Base-by-base conservation (phyloP, 2,797 vertebrate species). In the Dermochelys coriacea region DNA sequence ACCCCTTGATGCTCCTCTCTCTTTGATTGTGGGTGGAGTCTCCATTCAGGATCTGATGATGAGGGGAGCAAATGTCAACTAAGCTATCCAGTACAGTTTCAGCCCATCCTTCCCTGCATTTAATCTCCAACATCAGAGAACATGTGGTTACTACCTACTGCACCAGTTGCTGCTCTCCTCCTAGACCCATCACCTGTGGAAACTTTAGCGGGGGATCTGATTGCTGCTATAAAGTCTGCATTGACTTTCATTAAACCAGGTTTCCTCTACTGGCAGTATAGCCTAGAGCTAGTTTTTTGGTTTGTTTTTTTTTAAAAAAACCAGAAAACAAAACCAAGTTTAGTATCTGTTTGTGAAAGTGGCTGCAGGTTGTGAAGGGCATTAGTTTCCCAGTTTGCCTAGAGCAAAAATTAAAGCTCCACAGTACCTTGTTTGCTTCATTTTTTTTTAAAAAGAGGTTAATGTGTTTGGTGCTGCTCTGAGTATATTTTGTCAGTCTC, bases 21-120 rank as follows among this genome's bases (percentile, higher is more conserved):
- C 51, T 94, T 87, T 96, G 92, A 92, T 96, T 94, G 91, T 95
- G 97, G 96, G 95, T 97, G 97, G 95, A 98, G 97, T 92, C 94
- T 95, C 75, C 85, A 81, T 90, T 94, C 95, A 5, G 61, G 88
- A 82, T 97, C 91, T 89, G 96, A 95, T 91, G 93, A 37, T 96
- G 88, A 90, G 91, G 82, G 96, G 94, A 91, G 0, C 91, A 85
- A 96, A 92, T 95, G 94, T 82, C 97, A 97, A 90, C 93, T 77
- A 87, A 86, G 64, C 49, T 93, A 91, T 80, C 84, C 29, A 2
- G 7, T 85, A 3, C 80, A 5, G 95, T 90, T 86, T 50, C 85
- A 57, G n/a, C 96, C 93, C 16, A 94, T 83, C 80, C 82, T 1
- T 23, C 52, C 82, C 80, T 41, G 88, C 1, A 64, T 83, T 11